Evolutionary conservation across 2,888 invertebrate species (phyloP).

Genomic region (Leuctra nigra): DNA sequence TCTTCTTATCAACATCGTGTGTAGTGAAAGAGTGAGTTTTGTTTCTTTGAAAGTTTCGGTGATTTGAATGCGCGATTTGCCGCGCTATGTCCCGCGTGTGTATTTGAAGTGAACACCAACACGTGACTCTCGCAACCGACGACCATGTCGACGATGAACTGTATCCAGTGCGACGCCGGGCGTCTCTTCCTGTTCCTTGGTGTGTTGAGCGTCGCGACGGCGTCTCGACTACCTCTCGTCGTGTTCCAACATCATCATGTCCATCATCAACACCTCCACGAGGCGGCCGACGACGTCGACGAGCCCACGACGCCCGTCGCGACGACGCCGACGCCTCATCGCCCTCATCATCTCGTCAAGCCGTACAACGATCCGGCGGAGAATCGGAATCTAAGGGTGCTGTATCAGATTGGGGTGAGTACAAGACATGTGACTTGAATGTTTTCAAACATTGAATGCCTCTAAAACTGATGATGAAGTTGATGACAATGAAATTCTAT

Average conservation of each 20-base stretch:
- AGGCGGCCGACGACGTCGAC: background rate
- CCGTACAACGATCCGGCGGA: constrained; percentile 42
- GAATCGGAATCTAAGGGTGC: constrained; percentile 36
- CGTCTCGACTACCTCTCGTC: constrained; percentile 30
- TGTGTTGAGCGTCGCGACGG: constrained; percentile 20
- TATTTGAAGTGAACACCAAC: too few species aligned
- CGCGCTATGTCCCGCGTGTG: too few species aligned
- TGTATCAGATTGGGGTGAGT: constrained; percentile 72
- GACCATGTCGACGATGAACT: background rate
- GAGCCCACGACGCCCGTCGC: constrained; percentile 33
- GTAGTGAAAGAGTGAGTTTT: too few species aligned
- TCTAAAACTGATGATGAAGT: background rate
- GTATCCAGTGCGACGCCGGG: background rate
- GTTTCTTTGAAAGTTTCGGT: too few species aligned
- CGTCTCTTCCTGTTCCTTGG: background rate
- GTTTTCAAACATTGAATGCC: background rate
- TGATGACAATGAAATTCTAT: too few species aligned
- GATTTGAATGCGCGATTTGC: background rate
- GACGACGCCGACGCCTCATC: constrained; percentile 43
- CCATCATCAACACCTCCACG: constrained; percentile 11
- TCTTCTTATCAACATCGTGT: too few species aligned
- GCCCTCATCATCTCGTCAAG: constrained; percentile 43
- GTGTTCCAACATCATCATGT: constrained; percentile 31
- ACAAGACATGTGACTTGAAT: constrained; percentile 9
- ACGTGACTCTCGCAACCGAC: too few species aligned